phyloP scores from a whole-genome alignment of 2,888 invertebrate species.

The Cheilosia soror region DNA sequence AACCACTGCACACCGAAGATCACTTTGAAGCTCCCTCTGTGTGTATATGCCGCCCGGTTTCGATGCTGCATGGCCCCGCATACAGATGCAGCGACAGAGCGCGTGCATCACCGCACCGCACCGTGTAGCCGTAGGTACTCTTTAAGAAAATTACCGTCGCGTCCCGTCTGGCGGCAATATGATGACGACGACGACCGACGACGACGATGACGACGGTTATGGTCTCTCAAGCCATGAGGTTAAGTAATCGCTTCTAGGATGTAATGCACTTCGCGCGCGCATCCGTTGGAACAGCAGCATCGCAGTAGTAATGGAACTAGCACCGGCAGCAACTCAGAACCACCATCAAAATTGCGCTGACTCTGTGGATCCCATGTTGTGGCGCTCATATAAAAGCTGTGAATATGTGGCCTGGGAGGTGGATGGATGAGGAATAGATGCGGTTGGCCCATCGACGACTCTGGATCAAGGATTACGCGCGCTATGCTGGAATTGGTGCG shows the following conservation, averaged over 20 bases:
- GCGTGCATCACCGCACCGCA: constrained; percentile 31
- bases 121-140: constrained; percentile 71
- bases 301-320: constrained; percentile 73
- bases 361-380: constrained; percentile 28
- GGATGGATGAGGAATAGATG: constrained; percentile 54
- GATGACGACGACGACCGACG: constrained; percentile 40
- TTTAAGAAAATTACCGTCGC: constrained; percentile 75
- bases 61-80: constrained; percentile 60
- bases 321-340: constrained; percentile 65
- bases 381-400: constrained; percentile 68
- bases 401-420: constrained; percentile 71
- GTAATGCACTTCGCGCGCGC: constrained; percentile 71
- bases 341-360: constrained; percentile 66
- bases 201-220: constrained; percentile 45
- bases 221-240: constrained; percentile 64
- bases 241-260: constrained; percentile 75
- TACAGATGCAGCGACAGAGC: constrained; percentile 1
- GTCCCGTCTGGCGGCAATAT: constrained; percentile 62
- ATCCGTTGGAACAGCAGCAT: constrained; percentile 68
- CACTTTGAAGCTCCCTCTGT: constrained; percentile 37
- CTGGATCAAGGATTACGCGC: constrained; percentile 62
- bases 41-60: constrained; percentile 40
- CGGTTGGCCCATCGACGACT: constrained; percentile 22
- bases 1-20: constrained; percentile 62
- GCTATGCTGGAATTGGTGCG: constrained; percentile 45